phyloP scores from a whole-genome alignment of 2,888 invertebrate genomes.

The Caenorhabditis auriculariae region DNA sequence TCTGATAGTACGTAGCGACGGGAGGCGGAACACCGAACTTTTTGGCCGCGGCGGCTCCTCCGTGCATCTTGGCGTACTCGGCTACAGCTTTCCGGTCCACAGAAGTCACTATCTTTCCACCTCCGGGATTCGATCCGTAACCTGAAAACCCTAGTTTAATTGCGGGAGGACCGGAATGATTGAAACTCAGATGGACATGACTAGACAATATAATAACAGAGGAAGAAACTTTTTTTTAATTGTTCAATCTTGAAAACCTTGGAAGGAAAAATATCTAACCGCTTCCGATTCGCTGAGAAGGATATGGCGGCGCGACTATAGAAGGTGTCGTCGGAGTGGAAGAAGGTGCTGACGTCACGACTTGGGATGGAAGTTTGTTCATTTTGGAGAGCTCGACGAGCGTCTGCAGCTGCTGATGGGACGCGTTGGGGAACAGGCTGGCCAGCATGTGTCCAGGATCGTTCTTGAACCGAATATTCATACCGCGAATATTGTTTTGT shows the following conservation, averaged over 20 bases:
- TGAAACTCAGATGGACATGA: too few relatives aligned
- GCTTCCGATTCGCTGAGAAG: background rate
- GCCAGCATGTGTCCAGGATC: slow-evolving; percentile 15
- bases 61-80: slow-evolving; percentile 31
- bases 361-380: slow-evolving; percentile 18
- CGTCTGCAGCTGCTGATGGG: slow-evolving; percentile 19
- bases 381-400: slow-evolving; percentile 29
- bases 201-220: too few relatives aligned
- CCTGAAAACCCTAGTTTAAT: too few relatives aligned
- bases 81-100: slow-evolving; percentile 17
- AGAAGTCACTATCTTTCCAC: slow-evolving; percentile 28
- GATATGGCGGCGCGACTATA: background rate
- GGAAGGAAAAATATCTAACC: too few relatives aligned
- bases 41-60: slow-evolving; percentile 31
- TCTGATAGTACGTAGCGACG: slow-evolving; percentile 33
- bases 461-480: slow-evolving; percentile 2
- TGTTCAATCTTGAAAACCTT: too few relatives aligned
- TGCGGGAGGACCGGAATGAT: too few relatives aligned
- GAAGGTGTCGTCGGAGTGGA: too few relatives aligned
- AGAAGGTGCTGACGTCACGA: slow-evolving; percentile 6
- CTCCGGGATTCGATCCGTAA: slow-evolving; percentile 3
- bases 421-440: slow-evolving; percentile 30
- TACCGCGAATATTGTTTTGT: too few relatives aligned
- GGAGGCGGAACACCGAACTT: slow-evolving; percentile 34
- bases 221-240: too few relatives aligned